Evolutionary conservation across 2,797 vertebrate species (phyloP), one percentile per base, ranked within the genome.

Genomic region (Argentina silus): DNA sequence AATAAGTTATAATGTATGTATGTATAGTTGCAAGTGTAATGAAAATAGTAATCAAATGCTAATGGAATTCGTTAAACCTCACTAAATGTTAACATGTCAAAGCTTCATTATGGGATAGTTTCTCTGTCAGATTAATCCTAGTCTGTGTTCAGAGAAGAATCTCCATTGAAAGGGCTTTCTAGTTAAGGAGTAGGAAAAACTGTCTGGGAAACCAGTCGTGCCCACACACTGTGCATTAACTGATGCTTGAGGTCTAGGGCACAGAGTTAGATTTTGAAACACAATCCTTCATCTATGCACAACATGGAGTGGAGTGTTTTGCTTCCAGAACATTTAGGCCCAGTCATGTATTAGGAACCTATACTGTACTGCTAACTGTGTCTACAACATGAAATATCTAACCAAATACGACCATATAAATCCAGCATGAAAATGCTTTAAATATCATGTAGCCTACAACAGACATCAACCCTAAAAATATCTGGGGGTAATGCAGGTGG

Each of bases 391-490:
- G 83, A 80, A 84, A 44, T 57, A 57, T 73, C 21, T 78, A 87
- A 60, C 77, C 72, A 71, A 67, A 68, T 44, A 53, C 61, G 75
- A 66, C 6, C 14, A 12, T 72, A 80, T 42, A 76, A 75, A 73
- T 50, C 9, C 21, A 88, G 88, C 86, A 89, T 89, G 82, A 73
- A 80, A 79, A 75, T 36, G 14, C 7, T 43, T 70, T 5, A 78
- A 83, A 0, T 74, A 68, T 77, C 42, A 15, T 62, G 1, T 1
- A 62, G 12, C 3, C 5, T 9, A 79, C 77, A 69, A 51, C 56
- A 70, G 23, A 75, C 62, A 23, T 43, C 53, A 78, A 79, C 57
- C 6, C 19, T 61, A 2, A 23, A 36, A 0, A 36, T 27, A 60
- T 60, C 12, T 36, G 27, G 27, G 27, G 27, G 27, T 36, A 36